These are phyloP conservation scores for Hypomecis atomaria DNA, from an alignment of 2,888 invertebrate species.

Conservation along the genomic window DNA sequence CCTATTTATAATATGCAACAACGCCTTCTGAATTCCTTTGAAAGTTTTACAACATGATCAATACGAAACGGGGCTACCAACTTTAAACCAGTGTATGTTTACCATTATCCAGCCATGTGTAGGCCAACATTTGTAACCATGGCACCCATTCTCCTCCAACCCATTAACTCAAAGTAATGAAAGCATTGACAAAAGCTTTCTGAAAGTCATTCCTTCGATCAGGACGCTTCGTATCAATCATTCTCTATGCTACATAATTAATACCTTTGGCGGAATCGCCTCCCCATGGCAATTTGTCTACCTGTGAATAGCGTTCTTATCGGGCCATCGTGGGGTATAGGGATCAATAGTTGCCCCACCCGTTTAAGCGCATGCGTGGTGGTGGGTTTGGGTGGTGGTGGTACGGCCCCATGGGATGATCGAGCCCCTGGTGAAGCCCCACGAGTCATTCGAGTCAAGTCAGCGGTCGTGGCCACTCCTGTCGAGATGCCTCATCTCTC, in stretches of 20 bases:
- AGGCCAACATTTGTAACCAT: conserved; percentile 21
- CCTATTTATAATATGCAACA: background rate
- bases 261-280: conserved; percentile 66
- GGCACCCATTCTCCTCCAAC: conserved; percentile 23
- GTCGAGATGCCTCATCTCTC: conserved; percentile 32
- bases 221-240: conserved; percentile 74
- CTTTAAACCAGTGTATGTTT: conserved; percentile 4
- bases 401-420: conserved; percentile 68
- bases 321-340: conserved; percentile 72
- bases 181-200: conserved; percentile 39
- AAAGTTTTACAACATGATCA: conserved; percentile 19
- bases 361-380: conserved; percentile 75
- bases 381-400: conserved; percentile 68
- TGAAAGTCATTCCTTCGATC: conserved; percentile 48
- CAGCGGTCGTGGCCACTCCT: conserved; percentile 54
- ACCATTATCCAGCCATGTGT: conserved; percentile 5
- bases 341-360: conserved; percentile 81
- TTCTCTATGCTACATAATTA: conserved; percentile 76
- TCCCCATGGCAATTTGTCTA: conserved; percentile 74
- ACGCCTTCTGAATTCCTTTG: background rate
- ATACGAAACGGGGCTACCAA: conserved; percentile 19
- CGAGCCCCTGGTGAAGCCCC: conserved; percentile 62
- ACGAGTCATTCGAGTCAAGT: conserved; percentile 68
- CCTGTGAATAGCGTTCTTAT: conserved; percentile 73
- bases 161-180: conserved; percentile 38